These are phyloP conservation scores for Lucifuga dentata DNA, from an alignment of 2,113 vertebrate species.

Conservation along the genomic window DNA sequence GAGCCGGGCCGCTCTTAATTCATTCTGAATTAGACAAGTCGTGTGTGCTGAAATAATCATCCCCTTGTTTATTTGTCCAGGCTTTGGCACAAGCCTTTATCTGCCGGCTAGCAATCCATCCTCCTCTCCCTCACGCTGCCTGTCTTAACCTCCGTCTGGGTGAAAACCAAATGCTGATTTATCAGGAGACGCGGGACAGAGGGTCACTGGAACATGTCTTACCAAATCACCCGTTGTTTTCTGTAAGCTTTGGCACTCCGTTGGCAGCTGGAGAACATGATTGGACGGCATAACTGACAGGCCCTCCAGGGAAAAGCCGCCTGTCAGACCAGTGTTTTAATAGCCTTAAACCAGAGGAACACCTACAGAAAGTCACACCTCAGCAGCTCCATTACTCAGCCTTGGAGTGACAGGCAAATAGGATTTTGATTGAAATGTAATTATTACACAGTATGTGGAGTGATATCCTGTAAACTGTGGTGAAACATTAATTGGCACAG, in stretches of 20 bases:
- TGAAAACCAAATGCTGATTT: constrained; percentile 49
- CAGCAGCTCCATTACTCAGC: constrained; percentile 30
- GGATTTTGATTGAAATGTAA: constrained; percentile 57
- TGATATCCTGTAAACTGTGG: constrained; percentile 52
- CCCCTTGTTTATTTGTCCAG: constrained; percentile 77
- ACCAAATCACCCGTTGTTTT: constrained; percentile 47
- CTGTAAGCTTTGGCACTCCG: constrained; percentile 30
- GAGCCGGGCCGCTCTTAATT: constrained; percentile 71
- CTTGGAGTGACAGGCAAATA: constrained; percentile 56
- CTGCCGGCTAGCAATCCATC: constrained; percentile 32
- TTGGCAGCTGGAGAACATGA: constrained; percentile 57
- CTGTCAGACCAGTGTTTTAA: constrained; percentile 59
- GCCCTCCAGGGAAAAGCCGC: constrained; percentile 44
- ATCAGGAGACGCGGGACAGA: constrained; percentile 41
- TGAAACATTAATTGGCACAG: constrained; percentile 34
- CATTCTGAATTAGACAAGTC: constrained; percentile 69
- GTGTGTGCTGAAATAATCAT: constrained; percentile 75
- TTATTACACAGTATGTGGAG: constrained; percentile 16
- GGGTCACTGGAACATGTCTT: constrained; percentile 50
- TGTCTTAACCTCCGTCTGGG: constrained; percentile 16
- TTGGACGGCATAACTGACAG: constrained; percentile 46
- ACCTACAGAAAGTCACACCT: constrained; percentile 34
- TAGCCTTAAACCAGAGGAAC: constrained; percentile 39
- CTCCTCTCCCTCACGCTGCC: constrained; percentile 19
- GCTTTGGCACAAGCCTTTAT: constrained; percentile 68